phyloP scores from a whole-genome alignment of 2,113 vertebrate genomes.

The Plotosus lineatus region DNA sequence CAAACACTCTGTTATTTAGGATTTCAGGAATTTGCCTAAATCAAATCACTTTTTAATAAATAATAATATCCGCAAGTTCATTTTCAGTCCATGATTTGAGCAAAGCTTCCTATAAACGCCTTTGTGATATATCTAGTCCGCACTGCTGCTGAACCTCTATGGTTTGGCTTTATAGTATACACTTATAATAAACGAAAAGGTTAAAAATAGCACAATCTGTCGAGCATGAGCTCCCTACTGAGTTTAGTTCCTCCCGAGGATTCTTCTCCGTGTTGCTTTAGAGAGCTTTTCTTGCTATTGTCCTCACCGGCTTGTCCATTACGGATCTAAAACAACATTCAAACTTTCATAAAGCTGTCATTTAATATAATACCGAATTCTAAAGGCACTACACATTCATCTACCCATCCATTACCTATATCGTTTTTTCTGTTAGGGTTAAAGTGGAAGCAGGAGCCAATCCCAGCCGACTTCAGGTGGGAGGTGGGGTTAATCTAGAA shows the following conservation, averaged over 20 bases:
- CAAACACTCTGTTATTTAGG: neutral
- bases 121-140: neutral
- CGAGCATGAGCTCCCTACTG: no score
- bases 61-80: neutral
- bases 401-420: no score
- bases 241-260: neutral
- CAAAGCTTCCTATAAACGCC: neutral
- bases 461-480: no score
- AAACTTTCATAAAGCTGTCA: neutral
- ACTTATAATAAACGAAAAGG: neutral
- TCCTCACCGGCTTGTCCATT: neutral
- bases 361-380: neutral
- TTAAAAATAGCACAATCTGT: neutral
- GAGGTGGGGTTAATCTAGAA: no score
- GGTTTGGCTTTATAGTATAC: neutral
- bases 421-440: no score
- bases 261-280: neutral
- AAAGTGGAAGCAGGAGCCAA: no score
- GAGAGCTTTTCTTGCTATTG: neutral
- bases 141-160: neutral
- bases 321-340: neutral
- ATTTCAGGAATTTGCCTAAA: conserved; percentile 1
- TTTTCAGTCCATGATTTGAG: neutral
- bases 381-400: no score
- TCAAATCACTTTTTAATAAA: neutral